Evolutionary conservation across 2,888 invertebrate species (phyloP).

Genomic region (Andricus curvator): DNA sequence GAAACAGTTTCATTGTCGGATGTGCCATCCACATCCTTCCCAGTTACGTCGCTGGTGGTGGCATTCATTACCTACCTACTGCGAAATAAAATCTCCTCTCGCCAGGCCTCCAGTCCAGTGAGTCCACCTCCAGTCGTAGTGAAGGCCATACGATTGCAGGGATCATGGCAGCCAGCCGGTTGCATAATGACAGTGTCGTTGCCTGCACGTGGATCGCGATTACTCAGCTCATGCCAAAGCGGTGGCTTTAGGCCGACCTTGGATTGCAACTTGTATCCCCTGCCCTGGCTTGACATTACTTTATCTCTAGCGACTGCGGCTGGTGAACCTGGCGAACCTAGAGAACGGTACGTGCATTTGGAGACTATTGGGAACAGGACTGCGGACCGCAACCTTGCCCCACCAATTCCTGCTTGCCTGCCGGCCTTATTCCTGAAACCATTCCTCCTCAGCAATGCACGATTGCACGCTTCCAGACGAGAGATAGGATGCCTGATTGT

Average conservation of each 20-base stretch:
- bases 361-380: not conserved
- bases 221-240: not conserved
- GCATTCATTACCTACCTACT: not conserved
- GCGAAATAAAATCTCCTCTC: not conserved
- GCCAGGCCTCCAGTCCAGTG: not conserved
- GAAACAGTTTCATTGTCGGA: not conserved
- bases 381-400: not conserved
- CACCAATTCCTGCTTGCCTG: not conserved
- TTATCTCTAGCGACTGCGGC: not conserved
- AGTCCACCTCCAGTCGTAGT: not conserved
- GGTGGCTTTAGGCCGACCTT: constrained; percentile 3
- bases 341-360: not conserved
- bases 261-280: not conserved
- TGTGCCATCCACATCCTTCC: not conserved
- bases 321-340: not conserved
- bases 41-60: not conserved
- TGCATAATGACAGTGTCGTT: constrained; percentile 14
- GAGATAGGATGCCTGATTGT: constrained; percentile 17
- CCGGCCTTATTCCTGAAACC: not conserved
- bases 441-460: not conserved
- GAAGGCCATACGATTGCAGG: not conserved
- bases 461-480: not conserved
- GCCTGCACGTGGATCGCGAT: constrained; percentile 12
- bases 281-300: not conserved
- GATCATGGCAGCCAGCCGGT: not conserved